Base-by-base conservation (phyloP, 2,888 invertebrate species). In the Chymomyza procnemis region DNA sequence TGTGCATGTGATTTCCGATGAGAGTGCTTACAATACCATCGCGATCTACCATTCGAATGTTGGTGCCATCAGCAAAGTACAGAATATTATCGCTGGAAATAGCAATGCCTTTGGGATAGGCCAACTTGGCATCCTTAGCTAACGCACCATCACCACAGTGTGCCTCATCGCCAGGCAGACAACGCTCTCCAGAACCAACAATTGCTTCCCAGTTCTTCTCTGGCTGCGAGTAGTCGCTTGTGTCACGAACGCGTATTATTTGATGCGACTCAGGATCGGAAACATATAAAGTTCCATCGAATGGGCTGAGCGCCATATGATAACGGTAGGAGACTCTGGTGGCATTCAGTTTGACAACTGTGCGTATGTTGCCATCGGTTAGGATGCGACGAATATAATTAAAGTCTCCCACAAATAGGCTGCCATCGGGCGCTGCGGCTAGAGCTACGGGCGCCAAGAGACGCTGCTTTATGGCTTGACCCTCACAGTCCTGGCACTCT, bases 231-330 rank as follows among this genome's bases (percentile, higher is more conserved):
- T 94, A 96, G 90, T 97, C 97, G 71, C 94, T 94, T 1, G 95
- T 95, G 88, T 96, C 95, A 54, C 96, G 93, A 1, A 97, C 97
- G 75, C 95, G 94, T 71, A 97, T 95, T 78, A 98, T 97, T 91
- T 97, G 97, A 90, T 97, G 97, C 0, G 97, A 96, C 90, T 98
- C 97, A 0, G 98, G 98, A 90, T 99, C 97, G 0, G 99, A 98
- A 83, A 99, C 97, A 92, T 97, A 99, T 9, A 99, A 93, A 1
- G 95, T 95, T 26, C 97, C 97, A 89, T 98, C 98, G 14, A 98
- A 92, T 0, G 99, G 99, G 83, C 97, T 97, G 54, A 99, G 92
- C 0, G 98, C 97, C 94, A 99, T 96, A 92, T 98, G 98, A 91
- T 99, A 99, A 65, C 98, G 95, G 91, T 99, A 98, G 0, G 97